Conservation (phyloP, 1,140 invertebrate species). For the Pinna nobilis region DNA sequence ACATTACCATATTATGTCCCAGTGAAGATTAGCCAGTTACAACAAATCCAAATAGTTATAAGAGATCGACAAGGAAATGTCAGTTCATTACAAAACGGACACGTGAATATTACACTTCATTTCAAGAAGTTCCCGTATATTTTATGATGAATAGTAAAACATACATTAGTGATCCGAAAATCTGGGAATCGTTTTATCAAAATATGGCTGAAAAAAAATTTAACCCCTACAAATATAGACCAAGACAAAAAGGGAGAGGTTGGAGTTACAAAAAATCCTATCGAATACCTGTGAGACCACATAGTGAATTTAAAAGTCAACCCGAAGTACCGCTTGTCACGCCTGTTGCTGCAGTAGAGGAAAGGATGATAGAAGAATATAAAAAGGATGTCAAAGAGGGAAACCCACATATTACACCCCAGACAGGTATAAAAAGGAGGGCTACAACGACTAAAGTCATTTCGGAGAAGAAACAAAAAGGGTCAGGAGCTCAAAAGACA, state of each 20-base stretch:
- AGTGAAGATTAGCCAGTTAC: neutral
- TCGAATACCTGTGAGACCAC: slow-evolving; percentile 2
- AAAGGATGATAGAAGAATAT: slow-evolving; percentile 2
- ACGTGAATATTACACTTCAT: slow-evolving; percentile 6
- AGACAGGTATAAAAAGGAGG: neutral
- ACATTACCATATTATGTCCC: slow-evolving; percentile 18
- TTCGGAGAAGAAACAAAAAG: neutral
- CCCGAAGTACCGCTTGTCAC: neutral
- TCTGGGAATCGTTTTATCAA: slow-evolving; percentile 19
- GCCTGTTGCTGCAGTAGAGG: slow-evolving; percentile 8
- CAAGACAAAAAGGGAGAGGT: slow-evolving; percentile 11
- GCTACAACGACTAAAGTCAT: neutral
- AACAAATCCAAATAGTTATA: slow-evolving; percentile 20
- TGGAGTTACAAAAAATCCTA: neutral
- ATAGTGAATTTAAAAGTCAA: neutral
- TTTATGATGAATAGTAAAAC: slow-evolving; percentile 5
- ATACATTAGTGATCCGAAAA: neutral
- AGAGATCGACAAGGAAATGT: neutral
- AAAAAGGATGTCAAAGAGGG: slow-evolving; percentile 10
- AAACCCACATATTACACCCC: neutral
- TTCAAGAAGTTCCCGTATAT: slow-evolving; percentile 24
- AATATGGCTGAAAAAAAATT: slow-evolving; percentile 16
- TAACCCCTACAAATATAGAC: slow-evolving; percentile 15
- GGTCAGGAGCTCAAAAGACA: neutral
- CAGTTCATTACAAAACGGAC: slow-evolving; percentile 5